Conservation (phyloP, 1,140 invertebrate species). For the Belonocnema kinseyi region DNA sequence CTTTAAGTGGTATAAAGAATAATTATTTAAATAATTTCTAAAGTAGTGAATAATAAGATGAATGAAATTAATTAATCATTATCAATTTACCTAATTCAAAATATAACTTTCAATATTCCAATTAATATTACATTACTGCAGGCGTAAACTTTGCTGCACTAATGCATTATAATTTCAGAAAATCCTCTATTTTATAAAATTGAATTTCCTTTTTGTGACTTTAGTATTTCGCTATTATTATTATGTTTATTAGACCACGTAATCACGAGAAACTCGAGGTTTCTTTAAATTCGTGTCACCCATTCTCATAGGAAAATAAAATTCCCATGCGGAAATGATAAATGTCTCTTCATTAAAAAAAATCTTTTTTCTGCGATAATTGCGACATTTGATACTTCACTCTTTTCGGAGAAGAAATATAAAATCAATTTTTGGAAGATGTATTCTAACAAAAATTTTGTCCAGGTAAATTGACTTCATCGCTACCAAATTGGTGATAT, state of each 20-base stretch:
- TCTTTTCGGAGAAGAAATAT: too few relatives aligned
- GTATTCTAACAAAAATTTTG: too few relatives aligned
- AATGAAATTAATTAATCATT: too few relatives aligned
- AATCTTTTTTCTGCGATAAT: too few relatives aligned
- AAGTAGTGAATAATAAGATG: too few relatives aligned
- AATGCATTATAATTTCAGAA: conserved; percentile 10
- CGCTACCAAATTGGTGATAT: too few relatives aligned
- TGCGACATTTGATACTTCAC: too few relatives aligned
- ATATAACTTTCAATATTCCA: neutral
- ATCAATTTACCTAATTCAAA: too few relatives aligned
- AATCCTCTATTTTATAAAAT: neutral
- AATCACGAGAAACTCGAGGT: neutral
- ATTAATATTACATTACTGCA: neutral
- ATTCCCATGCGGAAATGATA: neutral
- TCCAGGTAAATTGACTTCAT: too few relatives aligned
- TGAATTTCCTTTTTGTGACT: neutral
- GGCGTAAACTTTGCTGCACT: neutral
- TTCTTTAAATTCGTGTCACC: conserved; percentile 11
- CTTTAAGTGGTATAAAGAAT: too few relatives aligned
- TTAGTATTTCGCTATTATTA: conserved; percentile 19
- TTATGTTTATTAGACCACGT: conserved; percentile 11
- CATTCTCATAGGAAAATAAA: neutral
- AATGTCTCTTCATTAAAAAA: neutral
- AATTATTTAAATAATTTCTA: too few relatives aligned
- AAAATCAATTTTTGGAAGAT: too few relatives aligned